Evolutionary conservation across 2,113 vertebrate species (phyloP).

Genomic region (Colistium nudipinnis): DNA sequence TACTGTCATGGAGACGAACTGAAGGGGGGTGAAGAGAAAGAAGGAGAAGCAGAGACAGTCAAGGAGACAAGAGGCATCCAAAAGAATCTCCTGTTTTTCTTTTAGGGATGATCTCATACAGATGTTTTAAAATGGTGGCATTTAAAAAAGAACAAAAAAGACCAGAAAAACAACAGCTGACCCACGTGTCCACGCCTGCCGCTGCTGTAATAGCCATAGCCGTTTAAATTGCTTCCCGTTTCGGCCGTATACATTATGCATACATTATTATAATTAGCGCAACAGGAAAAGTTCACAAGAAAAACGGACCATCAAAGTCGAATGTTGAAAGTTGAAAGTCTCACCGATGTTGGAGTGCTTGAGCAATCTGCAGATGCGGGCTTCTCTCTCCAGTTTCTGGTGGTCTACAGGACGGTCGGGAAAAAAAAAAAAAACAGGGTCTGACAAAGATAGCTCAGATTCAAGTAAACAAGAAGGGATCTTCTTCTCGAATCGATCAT

Average conservation of each 20-base stretch:
- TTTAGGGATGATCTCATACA: background rate
- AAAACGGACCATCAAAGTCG: too few species aligned
- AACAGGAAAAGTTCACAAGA: too few species aligned
- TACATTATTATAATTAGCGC: too few species aligned
- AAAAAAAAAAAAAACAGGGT: background rate
- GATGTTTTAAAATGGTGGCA: background rate
- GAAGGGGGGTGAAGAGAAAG: conserved; percentile 36
- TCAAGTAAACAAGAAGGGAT: background rate
- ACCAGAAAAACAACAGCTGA: too few species aligned
- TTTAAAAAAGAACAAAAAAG: background rate
- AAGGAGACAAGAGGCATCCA: conserved; percentile 3
- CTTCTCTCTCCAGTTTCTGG: conserved; percentile 96
- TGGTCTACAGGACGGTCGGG: conserved; percentile 85
- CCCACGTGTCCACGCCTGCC: too few species aligned
- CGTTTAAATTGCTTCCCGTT: too few species aligned
- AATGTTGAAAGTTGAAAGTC: too few species aligned
- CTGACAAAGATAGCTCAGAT: background rate
- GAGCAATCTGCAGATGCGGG: conserved; percentile 93
- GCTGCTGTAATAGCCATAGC: too few species aligned
- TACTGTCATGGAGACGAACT: conserved; percentile 97
- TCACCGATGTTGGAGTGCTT: conserved; percentile 97
- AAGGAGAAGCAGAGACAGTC: background rate
- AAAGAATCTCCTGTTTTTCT: background rate
- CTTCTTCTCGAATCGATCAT: background rate
- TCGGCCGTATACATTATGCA: too few species aligned